Base-by-base conservation (phyloP, 2,888 invertebrate genomes). In the Chalcis sispes region DNA sequence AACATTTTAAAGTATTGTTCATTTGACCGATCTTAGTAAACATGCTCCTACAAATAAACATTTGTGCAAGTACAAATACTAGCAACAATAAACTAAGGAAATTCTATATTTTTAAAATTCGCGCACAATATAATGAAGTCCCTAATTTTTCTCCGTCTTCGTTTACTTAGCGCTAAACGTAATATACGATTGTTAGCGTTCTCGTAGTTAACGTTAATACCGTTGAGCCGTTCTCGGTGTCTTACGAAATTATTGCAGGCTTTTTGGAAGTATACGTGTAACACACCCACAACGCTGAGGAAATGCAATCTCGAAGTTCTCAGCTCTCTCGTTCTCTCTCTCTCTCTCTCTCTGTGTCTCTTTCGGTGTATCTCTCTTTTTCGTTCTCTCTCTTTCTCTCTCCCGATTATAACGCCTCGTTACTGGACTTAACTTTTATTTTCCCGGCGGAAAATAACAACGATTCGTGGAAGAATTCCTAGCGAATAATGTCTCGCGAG, bases 291-390 rank as follows among this genome's bases (percentile, higher is more conserved):
- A 40, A 46, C 61, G 62, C 13, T 48, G n/a, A n/a, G 48, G 70
- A 70, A 71, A 71, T 75, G 65, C 59, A 71, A 75, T 75, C 71
- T 52, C 29, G 13, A 8, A 58, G 58, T 70, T 71, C 52, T 71
- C 56, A 67, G 61, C 66, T n/a, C 36, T n/a, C n/a, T n/a, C n/a
- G n/a, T n/a, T n/a, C n/a, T n/a, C n/a, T n/a, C n/a, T n/a, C n/a
- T n/a, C n/a, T n/a, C n/a, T n/a, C n/a, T n/a, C n/a, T n/a, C n/a
- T n/a, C n/a, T n/a, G n/a, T n/a, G n/a, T n/a, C n/a, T n/a, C n/a
- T n/a, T n/a, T n/a, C n/a, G n/a, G n/a, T n/a, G n/a, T n/a, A n/a
- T n/a, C n/a, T n/a, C n/a, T n/a, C n/a, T n/a, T n/a, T n/a, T n/a
- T n/a, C n/a, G n/a, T n/a, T n/a, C n/a, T n/a, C n/a, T n/a, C n/a